Percentiles rank a stretch among this genome's conserved stretches.
phyloP scores from a whole-genome alignment of 2,797 vertebrate species.

The Chelon labrosus region DNA sequence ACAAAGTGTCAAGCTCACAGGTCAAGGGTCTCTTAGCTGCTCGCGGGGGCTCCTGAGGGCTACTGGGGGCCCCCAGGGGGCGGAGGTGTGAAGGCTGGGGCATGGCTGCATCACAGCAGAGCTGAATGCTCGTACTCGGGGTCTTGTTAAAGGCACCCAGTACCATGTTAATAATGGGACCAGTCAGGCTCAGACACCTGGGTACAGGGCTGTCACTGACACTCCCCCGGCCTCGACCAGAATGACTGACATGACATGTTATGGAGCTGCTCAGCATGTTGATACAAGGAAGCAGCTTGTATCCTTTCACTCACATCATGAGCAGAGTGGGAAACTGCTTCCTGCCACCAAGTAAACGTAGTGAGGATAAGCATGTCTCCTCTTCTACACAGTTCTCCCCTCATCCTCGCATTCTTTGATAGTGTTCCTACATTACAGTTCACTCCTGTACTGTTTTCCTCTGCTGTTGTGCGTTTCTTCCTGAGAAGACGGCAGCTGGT shows the following conservation, averaged over 20 bases:
- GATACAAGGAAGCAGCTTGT: conserved; percentile 53
- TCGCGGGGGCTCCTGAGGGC: conserved; percentile 17
- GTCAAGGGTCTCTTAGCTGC: conserved; percentile 60
- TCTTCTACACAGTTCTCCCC: background rate
- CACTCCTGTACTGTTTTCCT: conserved; percentile 55
- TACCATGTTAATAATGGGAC: conserved; percentile 62
- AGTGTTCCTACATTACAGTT: conserved; percentile 25
- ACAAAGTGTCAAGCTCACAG: conserved; percentile 48
- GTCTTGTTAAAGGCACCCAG: conserved; percentile 64
- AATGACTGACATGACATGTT: conserved; percentile 57
- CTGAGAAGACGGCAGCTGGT: conserved; percentile 62
- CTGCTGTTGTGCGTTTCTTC: conserved; percentile 44
- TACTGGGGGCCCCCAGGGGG: background rate
- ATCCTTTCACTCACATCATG: conserved; percentile 42
- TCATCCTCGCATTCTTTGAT: conserved; percentile 16
- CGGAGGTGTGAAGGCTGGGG: background rate
- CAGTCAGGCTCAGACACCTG: conserved; percentile 69
- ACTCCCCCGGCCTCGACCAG: conserved; percentile 41
- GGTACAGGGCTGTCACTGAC: conserved; percentile 63
- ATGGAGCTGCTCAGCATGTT: conserved; percentile 50
- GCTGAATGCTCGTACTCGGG: background rate
- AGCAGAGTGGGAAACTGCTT: conserved; percentile 22
- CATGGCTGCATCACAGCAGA: conserved; percentile 13
- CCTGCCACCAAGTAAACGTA: conserved; percentile 31
- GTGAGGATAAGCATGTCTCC: conserved; percentile 21